Base-by-base conservation (phyloP, 2,888 invertebrate species). In the Ellobium chinense region DNA sequence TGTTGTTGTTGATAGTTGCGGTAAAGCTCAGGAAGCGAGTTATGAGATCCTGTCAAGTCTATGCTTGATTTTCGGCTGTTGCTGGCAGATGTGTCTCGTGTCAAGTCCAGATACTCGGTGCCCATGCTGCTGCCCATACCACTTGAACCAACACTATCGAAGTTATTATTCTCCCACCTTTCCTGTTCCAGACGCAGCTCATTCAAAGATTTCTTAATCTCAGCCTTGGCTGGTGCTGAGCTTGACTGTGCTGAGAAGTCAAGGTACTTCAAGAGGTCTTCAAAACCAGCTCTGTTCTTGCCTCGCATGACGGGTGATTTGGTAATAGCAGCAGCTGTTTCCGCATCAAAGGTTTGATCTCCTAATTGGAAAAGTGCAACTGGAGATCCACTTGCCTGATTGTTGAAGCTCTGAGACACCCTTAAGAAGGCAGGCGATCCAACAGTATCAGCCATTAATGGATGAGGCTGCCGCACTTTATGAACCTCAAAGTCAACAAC, bases 41-140 rank as follows among this genome's bases (percentile, higher is more conserved):
- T 78, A 34, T 84, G 83, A 21, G 83, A 83, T 9, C 80, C 80
- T 31, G 85, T 80, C 56, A 86, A 29, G 75, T 87, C 87, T 9
- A 82, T 74, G 69, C 85, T 87, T 36, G 85, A 85, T 62, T 85
- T 86, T 27, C 85, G 78, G 72, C 87, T 86, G 69, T 82, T 80
- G 54, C 73, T 78, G n/a, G 70, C 81, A 27, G 82, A 83, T 1
- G 80, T 72, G 18, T 81, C 82, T 9, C 69, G 39, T 3, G 70
- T 75, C 34, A 70, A 39, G 7, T 83, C 82, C 24, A 58, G 36
- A 63, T 39, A 54, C 12, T 76, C 76, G 18, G 69, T 72, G 2
- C 60, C 74, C 34, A 54, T 56, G 27, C 77, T 76, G 31, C 72
- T 78, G 12, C 77, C 65, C 18, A 66, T 24, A 4, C 72, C 75